These are phyloP conservation scores for Parnassius smintheus DNA, from an alignment of 2,888 invertebrate species.

Conservation along the genomic window DNA sequence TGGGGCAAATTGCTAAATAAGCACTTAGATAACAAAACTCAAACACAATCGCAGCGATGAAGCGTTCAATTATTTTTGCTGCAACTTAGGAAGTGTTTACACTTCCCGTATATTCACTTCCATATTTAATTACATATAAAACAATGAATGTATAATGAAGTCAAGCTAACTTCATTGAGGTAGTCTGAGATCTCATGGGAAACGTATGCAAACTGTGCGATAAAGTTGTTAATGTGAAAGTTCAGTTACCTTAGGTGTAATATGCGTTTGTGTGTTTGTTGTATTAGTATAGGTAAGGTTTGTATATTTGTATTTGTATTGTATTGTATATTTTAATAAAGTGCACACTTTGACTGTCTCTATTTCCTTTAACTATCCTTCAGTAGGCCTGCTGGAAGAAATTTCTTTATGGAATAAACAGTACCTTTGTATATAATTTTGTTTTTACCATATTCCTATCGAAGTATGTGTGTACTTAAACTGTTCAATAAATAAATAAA, in stretches of 20 bases:
- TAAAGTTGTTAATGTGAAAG: constrained; percentile 10
- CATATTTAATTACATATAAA: neutral
- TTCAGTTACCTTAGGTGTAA: neutral
- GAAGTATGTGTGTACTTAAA: no score
- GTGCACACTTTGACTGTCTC: no score
- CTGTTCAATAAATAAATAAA: no score
- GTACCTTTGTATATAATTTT: no score
- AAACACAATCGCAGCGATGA: constrained; percentile 24
- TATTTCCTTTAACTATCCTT: no score
- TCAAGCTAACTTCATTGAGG: neutral
- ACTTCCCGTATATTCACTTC: constrained; percentile 12
- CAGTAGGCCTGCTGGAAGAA: no score
- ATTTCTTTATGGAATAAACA: no score
- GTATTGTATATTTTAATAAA: no score
- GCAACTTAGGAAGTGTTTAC: constrained; percentile 13
- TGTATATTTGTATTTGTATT: no score
- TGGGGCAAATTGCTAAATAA: constrained; percentile 46
- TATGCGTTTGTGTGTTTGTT: neutral
- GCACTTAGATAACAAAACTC: constrained; percentile 16
- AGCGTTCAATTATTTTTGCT: constrained; percentile 11
- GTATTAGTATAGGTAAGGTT: neutral
- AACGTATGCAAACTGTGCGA: constrained; percentile 6
- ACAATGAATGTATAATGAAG: no score
- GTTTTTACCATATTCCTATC: no score
- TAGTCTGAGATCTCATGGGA: constrained; percentile 7